Conservation (phyloP, 2,888 invertebrate species). For the Xestia rhomboidea region DNA sequence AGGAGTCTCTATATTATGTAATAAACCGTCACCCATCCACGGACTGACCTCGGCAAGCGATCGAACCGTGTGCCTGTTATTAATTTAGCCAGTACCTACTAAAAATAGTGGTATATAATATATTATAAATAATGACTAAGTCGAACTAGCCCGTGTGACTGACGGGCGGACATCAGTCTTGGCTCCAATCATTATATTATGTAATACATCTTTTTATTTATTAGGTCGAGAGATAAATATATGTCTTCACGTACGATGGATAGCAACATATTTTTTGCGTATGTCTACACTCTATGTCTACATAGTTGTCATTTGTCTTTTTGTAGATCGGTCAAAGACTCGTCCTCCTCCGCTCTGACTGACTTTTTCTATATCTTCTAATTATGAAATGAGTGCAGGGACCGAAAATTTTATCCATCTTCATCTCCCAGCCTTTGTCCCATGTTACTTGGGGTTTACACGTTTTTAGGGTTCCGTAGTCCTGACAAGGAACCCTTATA, state of each 20-base stretch:
- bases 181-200: background rate
- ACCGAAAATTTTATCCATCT: too few species aligned
- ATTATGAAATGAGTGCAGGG: too few species aligned
- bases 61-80: background rate
- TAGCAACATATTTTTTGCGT: background rate
- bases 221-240: background rate
- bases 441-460: too few species aligned
- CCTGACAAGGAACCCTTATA: too few species aligned
- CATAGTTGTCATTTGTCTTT: background rate
- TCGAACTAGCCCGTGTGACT: background rate
- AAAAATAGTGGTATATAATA: background rate
- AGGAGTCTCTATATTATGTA: background rate
- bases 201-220: constrained; percentile 3
- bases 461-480: too few species aligned
- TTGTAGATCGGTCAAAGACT: background rate
- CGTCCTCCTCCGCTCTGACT: background rate
- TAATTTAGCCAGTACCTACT: background rate
- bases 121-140: background rate
- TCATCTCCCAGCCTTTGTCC: too few species aligned
- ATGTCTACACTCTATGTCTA: background rate
- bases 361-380: too few species aligned
- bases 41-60: background rate
- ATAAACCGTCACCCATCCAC: background rate
- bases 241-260: background rate
- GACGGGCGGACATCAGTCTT: background rate